A percentile compares a stretch with the other conserved stretches of the same genome.
Evolutionary conservation across 2,113 vertebrate genomes (phyloP).

Genomic region (Phylloscopus whistleri): DNA sequence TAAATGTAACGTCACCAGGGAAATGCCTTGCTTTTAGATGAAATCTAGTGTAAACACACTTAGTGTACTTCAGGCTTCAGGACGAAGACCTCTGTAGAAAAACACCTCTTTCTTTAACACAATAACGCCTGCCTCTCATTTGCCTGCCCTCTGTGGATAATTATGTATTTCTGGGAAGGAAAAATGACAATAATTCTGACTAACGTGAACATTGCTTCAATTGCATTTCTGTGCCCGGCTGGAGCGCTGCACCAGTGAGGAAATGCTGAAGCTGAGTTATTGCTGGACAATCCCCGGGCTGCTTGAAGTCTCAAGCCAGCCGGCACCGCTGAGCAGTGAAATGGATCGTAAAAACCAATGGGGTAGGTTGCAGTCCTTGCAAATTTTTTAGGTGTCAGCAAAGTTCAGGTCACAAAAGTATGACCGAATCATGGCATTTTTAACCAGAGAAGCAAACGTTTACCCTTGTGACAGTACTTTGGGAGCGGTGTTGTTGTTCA

Average conservation of each 20-base stretch:
- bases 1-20: background rate
- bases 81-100: background rate
- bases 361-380: background rate
- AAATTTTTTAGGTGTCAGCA: constrained; percentile 46
- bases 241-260: background rate
- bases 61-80: background rate
- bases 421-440: background rate
- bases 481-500: background rate
- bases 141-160: background rate
- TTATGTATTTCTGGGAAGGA: background rate
- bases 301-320: constrained; percentile 5
- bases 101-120: background rate
- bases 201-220: background rate
- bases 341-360: background rate
- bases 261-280: constrained; percentile 15
- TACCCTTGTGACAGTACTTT: background rate
- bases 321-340: background rate
- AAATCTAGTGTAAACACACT: constrained; percentile 2
- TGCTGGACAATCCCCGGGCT: constrained; percentile 9
- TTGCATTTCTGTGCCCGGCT: background rate
- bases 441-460: background rate
- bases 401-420: constrained; percentile 41
- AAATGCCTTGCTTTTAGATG: background rate
- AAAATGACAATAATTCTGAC: constrained; percentile 12
- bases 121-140: background rate